Percentiles rank a stretch among this genome's conserved stretches.
These are phyloP conservation scores for Macrobrachium nipponense DNA, from an alignment of 1,140 invertebrate genomes.

Conservation along the genomic window DNA sequence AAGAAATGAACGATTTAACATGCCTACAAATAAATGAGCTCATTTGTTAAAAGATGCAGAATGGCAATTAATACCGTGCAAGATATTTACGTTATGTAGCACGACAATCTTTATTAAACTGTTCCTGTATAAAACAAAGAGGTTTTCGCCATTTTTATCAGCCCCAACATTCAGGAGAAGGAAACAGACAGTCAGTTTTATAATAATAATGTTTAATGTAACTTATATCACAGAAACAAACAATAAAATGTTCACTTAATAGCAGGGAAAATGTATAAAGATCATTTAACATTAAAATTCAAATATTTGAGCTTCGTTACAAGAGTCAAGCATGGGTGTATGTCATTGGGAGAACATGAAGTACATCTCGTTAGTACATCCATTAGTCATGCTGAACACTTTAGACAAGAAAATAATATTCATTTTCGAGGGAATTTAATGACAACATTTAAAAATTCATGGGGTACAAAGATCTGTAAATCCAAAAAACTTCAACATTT, in stretches of 20 bases:
- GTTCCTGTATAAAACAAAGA: no score
- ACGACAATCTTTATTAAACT: no score
- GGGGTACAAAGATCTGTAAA: constrained; percentile 60
- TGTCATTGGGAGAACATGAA: constrained; percentile 54
- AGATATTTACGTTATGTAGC: no score
- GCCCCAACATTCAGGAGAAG: neutral
- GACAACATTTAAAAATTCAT: constrained; percentile 58
- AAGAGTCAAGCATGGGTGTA: constrained; percentile 56
- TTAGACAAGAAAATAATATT: constrained; percentile 59
- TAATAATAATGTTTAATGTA: constrained; percentile 61
- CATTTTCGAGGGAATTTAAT: constrained; percentile 52
- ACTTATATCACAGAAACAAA: constrained; percentile 62
- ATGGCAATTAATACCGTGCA: no score
- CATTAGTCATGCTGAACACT: constrained; percentile 61
- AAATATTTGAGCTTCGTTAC: constrained; percentile 60
- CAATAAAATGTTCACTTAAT: constrained; percentile 62
- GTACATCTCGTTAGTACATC: constrained; percentile 55
- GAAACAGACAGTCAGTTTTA: constrained; percentile 42
- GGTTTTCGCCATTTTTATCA: no score
- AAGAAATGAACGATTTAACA: no score
- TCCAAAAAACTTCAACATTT: constrained; percentile 62
- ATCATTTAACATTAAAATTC: constrained; percentile 61
- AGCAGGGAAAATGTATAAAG: constrained; percentile 62
- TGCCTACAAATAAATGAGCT: no score
- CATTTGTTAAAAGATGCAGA: no score